Evolutionary conservation across 1,140 invertebrate genomes (phyloP).

Genomic region (Thaumetopoea pityocampa): DNA sequence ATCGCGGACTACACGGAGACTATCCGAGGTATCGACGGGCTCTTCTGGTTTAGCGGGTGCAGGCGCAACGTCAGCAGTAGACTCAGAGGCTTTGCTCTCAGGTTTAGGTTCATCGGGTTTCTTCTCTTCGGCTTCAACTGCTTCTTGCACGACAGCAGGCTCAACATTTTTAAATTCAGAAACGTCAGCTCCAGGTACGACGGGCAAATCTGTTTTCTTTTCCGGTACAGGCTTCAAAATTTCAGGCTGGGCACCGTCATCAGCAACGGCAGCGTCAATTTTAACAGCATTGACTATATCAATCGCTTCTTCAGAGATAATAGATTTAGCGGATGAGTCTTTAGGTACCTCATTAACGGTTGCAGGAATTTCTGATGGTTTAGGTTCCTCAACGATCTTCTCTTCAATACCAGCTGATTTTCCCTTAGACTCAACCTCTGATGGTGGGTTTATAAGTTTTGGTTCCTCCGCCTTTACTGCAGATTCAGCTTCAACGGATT

Average conservation of each 20-base stretch:
- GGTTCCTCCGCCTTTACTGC: constrained; percentile 7
- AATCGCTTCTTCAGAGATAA: constrained; percentile 38
- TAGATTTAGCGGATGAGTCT: constrained; percentile 38
- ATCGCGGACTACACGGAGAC: constrained; percentile 51
- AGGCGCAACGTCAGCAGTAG: constrained; percentile 16
- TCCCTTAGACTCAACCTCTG: constrained; percentile 21
- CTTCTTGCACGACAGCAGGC: constrained; percentile 27
- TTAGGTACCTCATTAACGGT: constrained; percentile 49
- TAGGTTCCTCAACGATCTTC: constrained; percentile 29
- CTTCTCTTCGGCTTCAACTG: constrained; percentile 12
- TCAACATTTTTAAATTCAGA: constrained; percentile 24
- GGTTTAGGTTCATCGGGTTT: constrained; percentile 23
- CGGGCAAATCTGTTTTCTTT: constrained; percentile 26
- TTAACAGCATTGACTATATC: constrained; percentile 54
- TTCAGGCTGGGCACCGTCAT: constrained; percentile 46
- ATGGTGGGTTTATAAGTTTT: too few relatives aligned
- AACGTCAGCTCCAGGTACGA: constrained; percentile 16
- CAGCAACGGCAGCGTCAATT: constrained; percentile 40
- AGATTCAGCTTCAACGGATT: constrained; percentile 22
- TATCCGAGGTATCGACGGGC: constrained; percentile 25
- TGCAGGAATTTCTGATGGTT: constrained; percentile 39
- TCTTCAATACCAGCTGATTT: constrained; percentile 18
- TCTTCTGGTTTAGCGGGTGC: constrained; percentile 12
- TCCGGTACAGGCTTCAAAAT: constrained; percentile 45
- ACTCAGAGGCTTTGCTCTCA: constrained; percentile 20